phyloP scores from a whole-genome alignment of 2,888 invertebrate species.

The Ochlodes sylvanus region DNA sequence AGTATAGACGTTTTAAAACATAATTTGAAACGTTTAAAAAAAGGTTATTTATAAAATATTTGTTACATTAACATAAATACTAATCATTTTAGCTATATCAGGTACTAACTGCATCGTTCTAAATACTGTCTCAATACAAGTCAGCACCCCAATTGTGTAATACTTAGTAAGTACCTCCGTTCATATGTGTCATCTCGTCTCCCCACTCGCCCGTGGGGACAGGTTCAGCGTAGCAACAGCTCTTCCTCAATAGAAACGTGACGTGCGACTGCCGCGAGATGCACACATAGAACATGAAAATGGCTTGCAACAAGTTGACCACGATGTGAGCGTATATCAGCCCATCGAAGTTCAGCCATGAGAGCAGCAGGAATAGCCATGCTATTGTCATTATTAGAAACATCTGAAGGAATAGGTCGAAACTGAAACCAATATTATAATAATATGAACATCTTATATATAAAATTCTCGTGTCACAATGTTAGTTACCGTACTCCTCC shows the following conservation, averaged over 20 bases:
- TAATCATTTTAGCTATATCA: no score
- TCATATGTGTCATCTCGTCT: slow-evolving; percentile 95
- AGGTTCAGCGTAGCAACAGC: slow-evolving; percentile 91
- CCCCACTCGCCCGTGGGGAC: slow-evolving; percentile 93
- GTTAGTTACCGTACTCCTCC: no score
- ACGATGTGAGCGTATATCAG: slow-evolving; percentile 90
- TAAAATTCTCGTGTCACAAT: no score
- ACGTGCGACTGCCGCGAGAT: slow-evolving; percentile 92
- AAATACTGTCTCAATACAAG: no score
- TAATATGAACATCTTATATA: slow-evolving; percentile 19
- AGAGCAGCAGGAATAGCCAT: slow-evolving; percentile 91
- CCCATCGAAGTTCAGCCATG: slow-evolving; percentile 90
- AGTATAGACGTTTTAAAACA: no score
- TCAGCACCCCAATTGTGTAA: no score
- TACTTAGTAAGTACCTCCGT: slow-evolving; percentile 83
- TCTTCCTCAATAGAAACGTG: slow-evolving; percentile 90
- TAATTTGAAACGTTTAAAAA: no score
- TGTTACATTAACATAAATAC: no score
- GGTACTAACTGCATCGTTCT: no score
- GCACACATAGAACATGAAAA: slow-evolving; percentile 91
- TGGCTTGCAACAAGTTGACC: slow-evolving; percentile 90
- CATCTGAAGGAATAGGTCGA: slow-evolving; percentile 91
- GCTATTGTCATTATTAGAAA: slow-evolving; percentile 90
- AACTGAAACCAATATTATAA: slow-evolving; percentile 84
- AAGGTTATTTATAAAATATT: no score